Evolutionary conservation across 1,140 invertebrate genomes (phyloP).

Genomic region (Saccostrea cuccullata): DNA sequence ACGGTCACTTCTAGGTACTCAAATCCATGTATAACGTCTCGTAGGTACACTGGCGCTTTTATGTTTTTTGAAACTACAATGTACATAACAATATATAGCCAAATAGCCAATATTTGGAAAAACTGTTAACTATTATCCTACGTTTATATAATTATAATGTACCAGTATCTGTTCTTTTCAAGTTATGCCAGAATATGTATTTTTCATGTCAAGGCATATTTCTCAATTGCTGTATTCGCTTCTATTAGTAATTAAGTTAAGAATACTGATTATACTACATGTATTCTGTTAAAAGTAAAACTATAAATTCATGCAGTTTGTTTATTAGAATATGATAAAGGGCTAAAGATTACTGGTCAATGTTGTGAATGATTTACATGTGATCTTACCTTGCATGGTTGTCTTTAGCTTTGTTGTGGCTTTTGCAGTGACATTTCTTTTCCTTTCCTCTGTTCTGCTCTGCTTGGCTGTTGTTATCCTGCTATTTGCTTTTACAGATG

Average conservation of each 20-base stretch:
- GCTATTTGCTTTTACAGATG: too few relatives aligned
- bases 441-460: not conserved
- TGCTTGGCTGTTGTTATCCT: not conserved
- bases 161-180: not conserved
- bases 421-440: not conserved
- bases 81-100: not conserved
- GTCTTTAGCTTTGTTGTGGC: not conserved
- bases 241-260: not conserved
- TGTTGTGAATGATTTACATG: not conserved
- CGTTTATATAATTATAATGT: not conserved
- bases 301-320: not conserved
- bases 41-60: not conserved
- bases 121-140: not conserved
- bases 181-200: not conserved
- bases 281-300: not conserved
- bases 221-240: not conserved
- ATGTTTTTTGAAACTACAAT: not conserved
- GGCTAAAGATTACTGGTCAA: not conserved
- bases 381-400: not conserved
- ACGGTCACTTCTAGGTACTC: not conserved
- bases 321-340: not conserved
- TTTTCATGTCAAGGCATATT: too few relatives aligned
- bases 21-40: not conserved
- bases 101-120: not conserved
- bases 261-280: not conserved